Evolutionary conservation across 2,797 vertebrate genomes (phyloP), one percentile per base, ranked within the genome.

Genomic region (Anisognathus igniventris): DNA sequence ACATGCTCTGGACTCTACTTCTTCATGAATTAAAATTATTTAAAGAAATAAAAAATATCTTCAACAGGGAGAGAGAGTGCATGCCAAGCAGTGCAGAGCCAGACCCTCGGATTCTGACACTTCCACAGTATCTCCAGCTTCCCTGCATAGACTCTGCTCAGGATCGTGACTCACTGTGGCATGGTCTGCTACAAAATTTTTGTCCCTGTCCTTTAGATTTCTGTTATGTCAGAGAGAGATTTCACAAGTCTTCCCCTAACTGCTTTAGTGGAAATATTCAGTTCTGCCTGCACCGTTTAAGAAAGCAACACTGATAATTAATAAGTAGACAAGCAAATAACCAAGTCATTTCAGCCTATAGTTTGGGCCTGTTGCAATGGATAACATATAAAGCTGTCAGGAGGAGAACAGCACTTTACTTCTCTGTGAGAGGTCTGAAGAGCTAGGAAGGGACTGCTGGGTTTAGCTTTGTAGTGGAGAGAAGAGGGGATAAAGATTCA

Each of bases 151-250:
- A 30, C 15, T 71, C 40, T 60, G 21, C 37, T 83, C 7, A 67
- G 45, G 16, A 17, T 12, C 0, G 0, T 28, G 12, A 10, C 35
- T 77, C 1, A 0, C 30, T 78, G 17, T 1, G 4, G 5, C 14
- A 30, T 0, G 0, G 10, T 68, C 16, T 68, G 14, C 37, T 89
- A 12, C 18, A 45, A 61, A 79, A 68, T 75, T 10, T 37, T 5
- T 17, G 1, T 44, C 16, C 37, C 6, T 54, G 4, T 14, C 42
- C 44, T 67, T 60, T 54, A 35, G 17, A 47, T 58, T 68, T 62
- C 9, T 6, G 25, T 3, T 4, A 4, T 18, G 16, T 58, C 30
- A 56, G 25, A 54, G 18, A 39, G 10, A 45, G 5, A 62, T 74
- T 74, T 74, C 19, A n/a, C 8, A 45, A 35, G 73, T 80, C n/a